Evolutionary conservation across 2,888 invertebrate genomes (phyloP), one percentile per base, ranked within the genome.

Genomic region (Spilarctia lutea): DNA sequence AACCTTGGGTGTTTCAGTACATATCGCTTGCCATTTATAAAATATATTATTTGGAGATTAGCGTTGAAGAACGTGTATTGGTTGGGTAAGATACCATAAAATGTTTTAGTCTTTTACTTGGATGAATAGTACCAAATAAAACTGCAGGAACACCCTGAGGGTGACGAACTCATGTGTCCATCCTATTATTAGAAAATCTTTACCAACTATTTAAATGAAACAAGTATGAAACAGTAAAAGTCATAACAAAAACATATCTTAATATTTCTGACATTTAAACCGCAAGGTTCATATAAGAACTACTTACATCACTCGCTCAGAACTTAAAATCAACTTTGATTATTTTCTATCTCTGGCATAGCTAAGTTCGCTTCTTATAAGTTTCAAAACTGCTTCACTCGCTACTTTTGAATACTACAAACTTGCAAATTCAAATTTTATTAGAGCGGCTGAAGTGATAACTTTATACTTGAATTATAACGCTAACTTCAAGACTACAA

Each of bases 361-460:
- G 71, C 60, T 63, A 71, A 30, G 7, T 60, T 16, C 45, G 35
- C 65, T 68, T 72, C 63, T 66, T 48, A 74, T 65, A 60, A 27
- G 68, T 56, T 74, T 72, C 27, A 73, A 72, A 35, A 69, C 52
- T 24, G 73, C 75, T 75, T 74, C 71, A 75, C 77, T 81, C 68
- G 77, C 66, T 42, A 74, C 71, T 63, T 63, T 42, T 30, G 65
- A 73, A 60, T 75, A 68, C 71, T 72, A 52, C 72, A 27, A 73
- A 24, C 65, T 68, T 76, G 77, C 39, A 76, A 68, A 79, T 82
- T 82, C 74, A 73, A 80, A 82, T 77, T 83, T 82, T 68, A 81
- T 76, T 79, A 79, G 75, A 71, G 63, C 56, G 33, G n/a, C 39
- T 76, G 71, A 79, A 79, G 80, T 85, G 66, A 78, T 81, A 78